A percentile compares a stretch with the other conserved stretches of the same genome.
Conservation (phyloP, 2,888 invertebrate species). For the Microdon myrmicae region DNA sequence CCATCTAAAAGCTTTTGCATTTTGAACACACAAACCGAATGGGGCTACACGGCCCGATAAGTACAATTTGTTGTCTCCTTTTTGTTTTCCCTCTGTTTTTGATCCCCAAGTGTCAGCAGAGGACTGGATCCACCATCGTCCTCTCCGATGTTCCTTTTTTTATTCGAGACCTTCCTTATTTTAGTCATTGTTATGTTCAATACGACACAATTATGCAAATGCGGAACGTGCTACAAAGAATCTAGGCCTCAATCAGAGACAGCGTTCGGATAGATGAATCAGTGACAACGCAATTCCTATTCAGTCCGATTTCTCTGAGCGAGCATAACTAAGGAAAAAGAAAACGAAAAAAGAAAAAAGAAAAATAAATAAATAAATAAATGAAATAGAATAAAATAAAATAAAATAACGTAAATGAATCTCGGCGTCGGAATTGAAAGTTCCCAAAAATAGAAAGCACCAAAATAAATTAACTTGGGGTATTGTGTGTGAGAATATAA, state of each 20-base stretch:
- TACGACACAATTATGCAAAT: conserved; percentile 42
- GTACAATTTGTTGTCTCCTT: too few species aligned
- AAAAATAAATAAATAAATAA: conserved; percentile 19
- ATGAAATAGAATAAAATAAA: conserved; percentile 17
- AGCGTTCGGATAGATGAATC: conserved; percentile 43
- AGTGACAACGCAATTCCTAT: conserved; percentile 49
- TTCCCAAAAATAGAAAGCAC: conserved; percentile 38
- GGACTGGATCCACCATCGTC: too few species aligned
- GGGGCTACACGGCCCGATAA: too few species aligned
- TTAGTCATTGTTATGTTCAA: conserved; percentile 18
- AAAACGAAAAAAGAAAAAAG: conserved; percentile 21
- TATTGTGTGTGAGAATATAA: conserved; percentile 30
- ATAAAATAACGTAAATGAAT: conserved; percentile 22
- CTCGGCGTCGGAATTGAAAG: conserved; percentile 37
- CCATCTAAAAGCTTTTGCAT: too few species aligned
- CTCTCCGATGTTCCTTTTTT: too few species aligned
- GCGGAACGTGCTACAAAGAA: conserved; percentile 26
- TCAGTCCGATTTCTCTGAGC: conserved; percentile 6
- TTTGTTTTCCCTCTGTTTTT: too few species aligned
- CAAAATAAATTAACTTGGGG: conserved; percentile 44
- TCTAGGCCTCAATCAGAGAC: conserved; percentile 45
- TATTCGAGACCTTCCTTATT: too few species aligned
- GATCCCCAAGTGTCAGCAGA: too few species aligned
- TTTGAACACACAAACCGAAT: too few species aligned
- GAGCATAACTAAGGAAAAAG: background rate